Percentiles rank a stretch among this genome's conserved stretches.
Evolutionary conservation across 64 coral and sea anemone species (phyloP).

Genomic region (Acropora yongei): DNA sequence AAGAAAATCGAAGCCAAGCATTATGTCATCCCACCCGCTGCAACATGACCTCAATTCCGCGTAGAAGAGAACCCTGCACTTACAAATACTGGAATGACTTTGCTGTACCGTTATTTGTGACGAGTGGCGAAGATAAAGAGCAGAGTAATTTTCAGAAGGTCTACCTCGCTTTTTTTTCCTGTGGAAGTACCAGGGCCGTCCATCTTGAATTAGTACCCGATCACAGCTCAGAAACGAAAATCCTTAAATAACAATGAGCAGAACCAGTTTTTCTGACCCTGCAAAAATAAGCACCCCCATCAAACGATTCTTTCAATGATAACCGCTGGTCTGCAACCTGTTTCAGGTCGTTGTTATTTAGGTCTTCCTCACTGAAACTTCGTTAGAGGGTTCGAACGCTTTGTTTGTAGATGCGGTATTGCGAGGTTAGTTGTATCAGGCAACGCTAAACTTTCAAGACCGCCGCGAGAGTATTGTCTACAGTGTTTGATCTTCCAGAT

Average conservation of each 20-base stretch:
- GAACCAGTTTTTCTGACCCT: too few species aligned
- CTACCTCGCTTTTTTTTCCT: constrained; percentile 42
- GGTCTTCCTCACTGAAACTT: constrained; percentile 42
- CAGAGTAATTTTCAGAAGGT: background rate
- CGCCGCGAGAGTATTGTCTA: background rate
- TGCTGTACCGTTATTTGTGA: too few species aligned
- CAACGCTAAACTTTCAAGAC: constrained; percentile 51
- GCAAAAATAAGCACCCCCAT: too few species aligned
- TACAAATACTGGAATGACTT: too few species aligned
- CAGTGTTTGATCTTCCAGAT: background rate
- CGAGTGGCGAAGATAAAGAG: too few species aligned
- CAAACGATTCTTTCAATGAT: too few species aligned
- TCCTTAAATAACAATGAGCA: too few species aligned
- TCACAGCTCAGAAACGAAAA: too few species aligned
- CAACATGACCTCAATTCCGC: background rate
- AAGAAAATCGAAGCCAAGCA: background rate
- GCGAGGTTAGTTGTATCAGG: background rate
- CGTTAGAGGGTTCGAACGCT: constrained; percentile 12
- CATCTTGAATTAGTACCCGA: constrained; percentile 39
- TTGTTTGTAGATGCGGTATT: background rate
- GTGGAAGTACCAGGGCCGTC: constrained; percentile 48
- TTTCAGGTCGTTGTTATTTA: too few species aligned
- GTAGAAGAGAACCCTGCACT: too few species aligned
- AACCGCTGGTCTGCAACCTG: too few species aligned
- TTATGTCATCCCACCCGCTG: background rate